Evolutionary conservation across 2,888 invertebrate species (phyloP).

Genomic region (Atrina japonica): DNA sequence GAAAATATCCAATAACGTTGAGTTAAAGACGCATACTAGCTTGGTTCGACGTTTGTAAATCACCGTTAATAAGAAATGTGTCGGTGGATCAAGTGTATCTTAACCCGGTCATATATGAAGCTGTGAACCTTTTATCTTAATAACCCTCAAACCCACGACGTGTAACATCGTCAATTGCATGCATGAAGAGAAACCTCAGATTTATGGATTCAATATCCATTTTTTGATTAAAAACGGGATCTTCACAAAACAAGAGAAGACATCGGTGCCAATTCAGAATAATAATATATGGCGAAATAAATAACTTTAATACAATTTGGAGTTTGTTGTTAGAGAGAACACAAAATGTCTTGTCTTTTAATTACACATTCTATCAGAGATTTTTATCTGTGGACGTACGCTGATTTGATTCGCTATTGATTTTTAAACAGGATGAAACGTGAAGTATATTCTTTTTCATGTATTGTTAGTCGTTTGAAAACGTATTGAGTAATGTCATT

Average conservation of each 20-base stretch:
- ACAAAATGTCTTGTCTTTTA: no score
- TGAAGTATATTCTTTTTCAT: no score
- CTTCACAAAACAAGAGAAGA: conserved; percentile 7
- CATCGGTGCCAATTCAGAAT: no score
- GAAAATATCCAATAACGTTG: conserved; percentile 19
- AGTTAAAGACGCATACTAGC: not conserved
- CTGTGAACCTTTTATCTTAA: conserved; percentile 43
- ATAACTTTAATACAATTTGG: no score
- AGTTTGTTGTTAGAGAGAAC: no score
- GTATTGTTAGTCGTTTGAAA: no score
- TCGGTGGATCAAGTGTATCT: conserved; percentile 40
- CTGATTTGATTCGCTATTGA: no score
- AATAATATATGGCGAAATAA: no score
- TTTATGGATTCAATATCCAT: conserved; percentile 38
- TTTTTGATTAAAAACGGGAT: conserved; percentile 35
- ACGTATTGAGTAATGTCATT: no score
- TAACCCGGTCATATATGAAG: conserved; percentile 37
- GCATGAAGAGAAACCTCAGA: conserved; percentile 22
- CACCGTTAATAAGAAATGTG: conserved; percentile 45
- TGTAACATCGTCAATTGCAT: conserved; percentile 33
- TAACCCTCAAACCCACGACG: conserved; percentile 25
- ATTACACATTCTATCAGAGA: no score
- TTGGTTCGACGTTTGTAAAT: conserved; percentile 32
- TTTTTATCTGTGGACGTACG: no score
- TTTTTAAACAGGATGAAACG: no score